Conservation (phyloP, 2,113 vertebrate genomes). For the Leiothrix lutea region DNA sequence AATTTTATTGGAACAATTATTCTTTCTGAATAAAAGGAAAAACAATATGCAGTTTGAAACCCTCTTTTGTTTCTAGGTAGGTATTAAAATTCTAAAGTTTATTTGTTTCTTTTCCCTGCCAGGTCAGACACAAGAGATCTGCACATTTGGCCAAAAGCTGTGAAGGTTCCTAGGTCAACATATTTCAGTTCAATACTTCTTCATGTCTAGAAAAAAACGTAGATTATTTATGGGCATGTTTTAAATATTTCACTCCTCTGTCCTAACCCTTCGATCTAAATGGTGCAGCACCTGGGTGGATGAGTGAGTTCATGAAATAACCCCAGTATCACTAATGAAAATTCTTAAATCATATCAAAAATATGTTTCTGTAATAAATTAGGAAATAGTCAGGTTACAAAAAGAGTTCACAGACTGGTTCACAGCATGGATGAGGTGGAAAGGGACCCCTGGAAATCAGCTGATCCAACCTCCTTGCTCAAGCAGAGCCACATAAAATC, state of each 20-base stretch:
- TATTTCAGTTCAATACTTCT: background rate
- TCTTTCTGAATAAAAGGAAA: background rate
- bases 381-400: background rate
- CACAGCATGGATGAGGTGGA: background rate
- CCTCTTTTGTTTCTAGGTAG: background rate
- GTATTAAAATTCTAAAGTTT: background rate
- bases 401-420: background rate
- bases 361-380: background rate
- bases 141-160: constrained; percentile 23
- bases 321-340: background rate
- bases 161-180: background rate
- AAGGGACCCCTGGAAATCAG: background rate
- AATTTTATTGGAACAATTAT: background rate
- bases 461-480: background rate
- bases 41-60: background rate
- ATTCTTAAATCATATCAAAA: background rate
- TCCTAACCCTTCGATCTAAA: background rate
- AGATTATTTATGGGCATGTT: background rate
- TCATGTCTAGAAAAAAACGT: background rate
- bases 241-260: background rate
- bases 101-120: background rate
- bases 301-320: background rate
- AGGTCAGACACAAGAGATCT: background rate
- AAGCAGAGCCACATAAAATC: background rate
- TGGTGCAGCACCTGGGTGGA: background rate